These are phyloP conservation scores for Diarsia rubi DNA, from an alignment of 2,888 invertebrate genomes.

Conservation along the genomic window DNA sequence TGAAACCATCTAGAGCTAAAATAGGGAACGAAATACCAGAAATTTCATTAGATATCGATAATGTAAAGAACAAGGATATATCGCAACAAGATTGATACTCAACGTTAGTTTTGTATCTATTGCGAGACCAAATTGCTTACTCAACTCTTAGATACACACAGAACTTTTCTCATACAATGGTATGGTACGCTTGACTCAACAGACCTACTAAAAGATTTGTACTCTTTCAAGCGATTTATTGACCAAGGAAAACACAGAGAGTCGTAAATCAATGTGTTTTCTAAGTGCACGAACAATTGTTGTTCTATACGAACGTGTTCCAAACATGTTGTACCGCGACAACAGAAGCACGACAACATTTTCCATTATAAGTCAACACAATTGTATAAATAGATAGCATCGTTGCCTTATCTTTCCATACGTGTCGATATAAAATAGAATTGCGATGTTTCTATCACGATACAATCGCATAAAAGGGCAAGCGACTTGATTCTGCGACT, in stretches of 20 bases:
- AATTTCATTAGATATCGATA: background rate
- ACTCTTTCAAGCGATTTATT: conserved; percentile 58
- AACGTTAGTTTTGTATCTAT: conserved; percentile 45
- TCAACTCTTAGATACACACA: conserved; percentile 36
- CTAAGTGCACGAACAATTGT: conserved; percentile 66
- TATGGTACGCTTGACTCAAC: conserved; percentile 50
- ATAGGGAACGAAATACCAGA: background rate
- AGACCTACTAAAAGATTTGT: conserved; percentile 48
- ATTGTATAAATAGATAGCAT: conserved; percentile 67
- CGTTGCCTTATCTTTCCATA: conserved; percentile 74
- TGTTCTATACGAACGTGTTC: conserved; percentile 20
- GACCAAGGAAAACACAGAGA: conserved; percentile 58
- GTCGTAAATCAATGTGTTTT: conserved; percentile 72
- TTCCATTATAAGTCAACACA: conserved; percentile 69
- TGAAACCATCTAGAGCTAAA: background rate
- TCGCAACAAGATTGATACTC: conserved; percentile 16
- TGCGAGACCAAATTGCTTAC: conserved; percentile 42
- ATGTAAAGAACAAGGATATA: conserved; percentile 10
- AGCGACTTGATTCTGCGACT: conserved; percentile 76
- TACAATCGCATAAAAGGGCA: conserved; percentile 68
- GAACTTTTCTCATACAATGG: conserved; percentile 55
- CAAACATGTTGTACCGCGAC: conserved; percentile 25
- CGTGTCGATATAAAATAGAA: conserved; percentile 82
- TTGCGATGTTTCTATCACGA: conserved; percentile 73
- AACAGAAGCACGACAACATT: conserved; percentile 53